Evolutionary conservation across 2,797 vertebrate species (phyloP).

Genomic region (Alosa sapidissima): DNA sequence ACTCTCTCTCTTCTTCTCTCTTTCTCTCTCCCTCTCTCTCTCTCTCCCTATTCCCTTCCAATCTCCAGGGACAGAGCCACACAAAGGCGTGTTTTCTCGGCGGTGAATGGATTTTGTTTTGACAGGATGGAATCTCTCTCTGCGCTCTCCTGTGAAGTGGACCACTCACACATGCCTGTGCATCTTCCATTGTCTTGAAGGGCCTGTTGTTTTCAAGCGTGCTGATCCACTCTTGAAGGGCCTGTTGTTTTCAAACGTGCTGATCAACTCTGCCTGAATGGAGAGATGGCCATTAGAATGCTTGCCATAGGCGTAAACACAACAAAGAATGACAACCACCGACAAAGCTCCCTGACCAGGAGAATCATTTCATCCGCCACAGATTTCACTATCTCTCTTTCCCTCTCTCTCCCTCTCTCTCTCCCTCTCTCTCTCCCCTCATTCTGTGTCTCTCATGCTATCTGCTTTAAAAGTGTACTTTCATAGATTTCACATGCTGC

Average conservation of each 20-base stretch:
- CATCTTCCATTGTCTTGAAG: slow-evolving; percentile 44
- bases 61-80: slow-evolving; percentile 43
- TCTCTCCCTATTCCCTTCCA: not conserved
- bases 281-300: slow-evolving; percentile 34
- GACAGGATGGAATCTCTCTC: slow-evolving; percentile 47
- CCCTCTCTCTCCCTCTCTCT: slow-evolving; percentile 17
- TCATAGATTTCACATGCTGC: not conserved
- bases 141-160: slow-evolving; percentile 35
- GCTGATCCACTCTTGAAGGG: slow-evolving; percentile 39
- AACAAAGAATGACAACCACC: slow-evolving; percentile 11
- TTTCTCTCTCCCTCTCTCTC: not conserved
- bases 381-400: not conserved
- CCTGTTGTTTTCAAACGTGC: slow-evolving; percentile 48
- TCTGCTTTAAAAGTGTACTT: not conserved
- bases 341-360: not conserved
- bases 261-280: slow-evolving; percentile 35
- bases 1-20: not conserved
- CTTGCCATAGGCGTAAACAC: slow-evolving; percentile 25
- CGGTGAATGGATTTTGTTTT: slow-evolving; percentile 46
- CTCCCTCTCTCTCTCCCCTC: slow-evolving; percentile 5
- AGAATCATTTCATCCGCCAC: not conserved
- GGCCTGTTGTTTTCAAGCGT: slow-evolving; percentile 48
- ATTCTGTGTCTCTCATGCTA: slow-evolving; percentile 17
- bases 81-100: slow-evolving; percentile 44
- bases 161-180: slow-evolving; percentile 32